These are phyloP conservation scores for Chrysina gloriosa DNA, from an alignment of 2,888 invertebrate genomes.

Conservation along the genomic window DNA sequence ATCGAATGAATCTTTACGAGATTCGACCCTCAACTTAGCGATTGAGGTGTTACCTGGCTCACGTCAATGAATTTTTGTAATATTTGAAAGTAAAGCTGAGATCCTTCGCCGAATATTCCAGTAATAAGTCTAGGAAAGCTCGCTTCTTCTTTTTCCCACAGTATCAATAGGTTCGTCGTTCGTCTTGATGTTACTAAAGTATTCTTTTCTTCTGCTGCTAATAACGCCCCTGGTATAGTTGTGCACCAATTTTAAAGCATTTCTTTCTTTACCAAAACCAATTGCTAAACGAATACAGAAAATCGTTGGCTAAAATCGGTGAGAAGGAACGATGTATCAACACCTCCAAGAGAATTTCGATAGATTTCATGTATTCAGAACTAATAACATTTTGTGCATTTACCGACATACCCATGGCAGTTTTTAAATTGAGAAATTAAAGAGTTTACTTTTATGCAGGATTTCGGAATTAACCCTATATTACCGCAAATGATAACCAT, in stretches of 20 bases:
- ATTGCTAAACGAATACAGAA: constrained; percentile 66
- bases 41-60: constrained; percentile 49
- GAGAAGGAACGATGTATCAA: constrained; percentile 50
- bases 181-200: background rate
- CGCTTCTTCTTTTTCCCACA: constrained; percentile 37
- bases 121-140: constrained; percentile 47
- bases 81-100: constrained; percentile 62
- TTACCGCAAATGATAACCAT: constrained; percentile 73
- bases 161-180: constrained; percentile 7
- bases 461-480: background rate
- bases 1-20: constrained; percentile 58
- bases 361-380: constrained; percentile 78
- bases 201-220: constrained; percentile 60
- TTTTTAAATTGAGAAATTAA: constrained; percentile 3
- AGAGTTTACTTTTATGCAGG: background rate
- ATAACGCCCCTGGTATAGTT: constrained; percentile 71
- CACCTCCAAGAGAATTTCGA: constrained; percentile 65
- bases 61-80: constrained; percentile 45
- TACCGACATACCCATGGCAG: constrained; percentile 81
- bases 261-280: constrained; percentile 69
- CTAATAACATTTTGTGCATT: constrained; percentile 76
- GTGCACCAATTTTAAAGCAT: constrained; percentile 66
- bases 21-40: constrained; percentile 51
- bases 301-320: constrained; percentile 67
- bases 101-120: constrained; percentile 53